Conservation (phyloP, 2,888 invertebrate genomes). For the Caenorhabditis zanzibari region DNA sequence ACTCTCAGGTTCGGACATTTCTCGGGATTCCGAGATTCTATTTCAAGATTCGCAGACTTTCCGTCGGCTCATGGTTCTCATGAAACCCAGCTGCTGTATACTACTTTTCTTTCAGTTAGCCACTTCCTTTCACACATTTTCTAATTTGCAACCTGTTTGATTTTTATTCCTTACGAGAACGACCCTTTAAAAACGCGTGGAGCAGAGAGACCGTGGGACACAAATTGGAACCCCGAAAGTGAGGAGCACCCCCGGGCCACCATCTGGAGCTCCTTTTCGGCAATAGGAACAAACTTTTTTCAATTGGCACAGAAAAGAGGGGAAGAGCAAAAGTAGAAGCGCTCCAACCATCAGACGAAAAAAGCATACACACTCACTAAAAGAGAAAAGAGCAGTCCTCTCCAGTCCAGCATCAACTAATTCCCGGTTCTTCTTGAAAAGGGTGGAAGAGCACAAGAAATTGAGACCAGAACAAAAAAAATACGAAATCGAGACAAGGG, state of each 20-base stretch:
- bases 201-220: not conserved
- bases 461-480: constrained; percentile 7
- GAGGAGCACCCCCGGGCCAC: not conserved
- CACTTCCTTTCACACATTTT: too few species aligned
- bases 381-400: constrained; percentile 51
- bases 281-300: constrained; percentile 55
- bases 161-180: not conserved
- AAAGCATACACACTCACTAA: constrained; percentile 38
- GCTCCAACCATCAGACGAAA: not conserved
- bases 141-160: too few species aligned
- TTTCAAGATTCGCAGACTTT: too few species aligned
- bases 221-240: not conserved
- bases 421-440: constrained; percentile 48
- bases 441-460: constrained; percentile 15
- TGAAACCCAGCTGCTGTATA: too few species aligned
- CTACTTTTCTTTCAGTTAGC: too few species aligned
- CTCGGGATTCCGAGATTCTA: too few species aligned
- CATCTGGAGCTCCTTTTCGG: constrained; percentile 21
- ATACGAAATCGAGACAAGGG: constrained; percentile 40
- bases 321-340: constrained; percentile 1
- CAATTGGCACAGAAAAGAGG: constrained; percentile 22
- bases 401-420: constrained; percentile 37
- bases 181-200: not conserved
- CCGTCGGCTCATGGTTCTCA: too few species aligned
- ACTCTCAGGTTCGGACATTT: too few species aligned